phyloP scores from a whole-genome alignment of 2,113 vertebrate genomes.

The Leptobrachium leishanense region DNA sequence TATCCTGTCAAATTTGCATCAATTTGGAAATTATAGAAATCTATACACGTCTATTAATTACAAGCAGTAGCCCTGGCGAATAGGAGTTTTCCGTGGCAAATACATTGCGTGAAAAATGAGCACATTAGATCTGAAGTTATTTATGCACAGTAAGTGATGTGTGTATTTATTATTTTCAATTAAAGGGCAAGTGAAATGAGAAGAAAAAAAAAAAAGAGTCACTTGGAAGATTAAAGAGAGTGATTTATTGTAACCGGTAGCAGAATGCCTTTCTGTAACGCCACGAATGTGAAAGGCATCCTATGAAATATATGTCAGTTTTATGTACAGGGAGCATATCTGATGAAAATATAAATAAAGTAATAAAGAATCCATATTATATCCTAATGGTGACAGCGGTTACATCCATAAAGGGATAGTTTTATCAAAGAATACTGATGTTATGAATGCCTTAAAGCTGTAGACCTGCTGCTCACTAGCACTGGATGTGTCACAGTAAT shows the following conservation, averaged over 20 bases:
- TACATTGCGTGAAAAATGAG: not conserved
- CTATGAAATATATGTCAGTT: not conserved
- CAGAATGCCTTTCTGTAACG: not conserved
- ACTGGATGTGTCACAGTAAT: no score
- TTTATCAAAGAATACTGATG: not conserved
- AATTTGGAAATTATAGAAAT: no score
- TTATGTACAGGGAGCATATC: not conserved
- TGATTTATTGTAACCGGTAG: not conserved
- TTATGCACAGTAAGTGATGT: not conserved
- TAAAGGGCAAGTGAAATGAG: conserved; percentile 9
- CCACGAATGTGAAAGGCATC: not conserved
- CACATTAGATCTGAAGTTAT: not conserved
- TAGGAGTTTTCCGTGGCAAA: not conserved
- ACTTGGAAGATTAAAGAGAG: conserved; percentile 1
- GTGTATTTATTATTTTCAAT: conserved; percentile 9
- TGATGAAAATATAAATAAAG: not conserved
- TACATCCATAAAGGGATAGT: not conserved
- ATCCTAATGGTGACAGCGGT: not conserved
- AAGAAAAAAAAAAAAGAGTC: not conserved
- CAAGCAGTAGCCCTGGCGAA: not conserved
- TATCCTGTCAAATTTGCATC: no score
- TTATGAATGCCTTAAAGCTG: not conserved
- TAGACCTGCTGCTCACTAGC: no score
- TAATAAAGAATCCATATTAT: not conserved
- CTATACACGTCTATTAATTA: not conserved